Conservation (phyloP, 2,888 invertebrate genomes). For the Aleiodes alternator region DNA sequence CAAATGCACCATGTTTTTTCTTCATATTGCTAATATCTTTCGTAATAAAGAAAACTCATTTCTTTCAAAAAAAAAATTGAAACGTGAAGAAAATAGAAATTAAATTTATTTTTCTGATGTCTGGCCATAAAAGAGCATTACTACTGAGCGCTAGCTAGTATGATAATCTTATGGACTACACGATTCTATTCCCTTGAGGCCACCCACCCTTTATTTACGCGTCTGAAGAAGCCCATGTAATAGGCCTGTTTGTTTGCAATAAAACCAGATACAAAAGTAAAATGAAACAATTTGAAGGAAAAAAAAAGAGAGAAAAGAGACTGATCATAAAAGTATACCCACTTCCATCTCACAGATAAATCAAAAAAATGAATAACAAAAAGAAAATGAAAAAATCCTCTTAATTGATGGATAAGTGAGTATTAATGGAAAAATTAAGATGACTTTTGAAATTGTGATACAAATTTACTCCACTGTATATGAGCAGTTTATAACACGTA, state of each 20-base stretch:
- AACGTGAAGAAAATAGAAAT: too few species aligned
- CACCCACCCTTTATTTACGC: constrained; percentile 1
- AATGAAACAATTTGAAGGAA: background rate
- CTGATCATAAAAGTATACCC: background rate
- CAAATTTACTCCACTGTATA: background rate
- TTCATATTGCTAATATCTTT: constrained; percentile 1
- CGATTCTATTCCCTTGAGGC: constrained; percentile 20
- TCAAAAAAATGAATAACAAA: background rate
- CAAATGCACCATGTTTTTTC: background rate
- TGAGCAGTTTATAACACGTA: background rate
- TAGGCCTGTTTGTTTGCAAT: constrained; percentile 21
- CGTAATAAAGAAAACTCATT: background rate
- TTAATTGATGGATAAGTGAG: too few species aligned
- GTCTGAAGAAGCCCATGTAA: constrained; percentile 26
- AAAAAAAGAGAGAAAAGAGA: background rate
- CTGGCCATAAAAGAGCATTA: constrained; percentile 5
- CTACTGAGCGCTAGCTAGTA: constrained; percentile 3
- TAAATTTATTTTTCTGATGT: background rate
- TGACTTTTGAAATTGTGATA: too few species aligned
- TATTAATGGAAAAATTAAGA: too few species aligned
- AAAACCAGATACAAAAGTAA: background rate
- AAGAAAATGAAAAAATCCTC: too few species aligned
- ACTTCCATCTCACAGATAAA: background rate
- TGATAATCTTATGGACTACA: constrained; percentile 5
- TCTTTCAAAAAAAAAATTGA: background rate